Base-by-base conservation (phyloP, 30 jellyfish, hydroid and myxozoan species). In the Hydra vulgaris region DNA sequence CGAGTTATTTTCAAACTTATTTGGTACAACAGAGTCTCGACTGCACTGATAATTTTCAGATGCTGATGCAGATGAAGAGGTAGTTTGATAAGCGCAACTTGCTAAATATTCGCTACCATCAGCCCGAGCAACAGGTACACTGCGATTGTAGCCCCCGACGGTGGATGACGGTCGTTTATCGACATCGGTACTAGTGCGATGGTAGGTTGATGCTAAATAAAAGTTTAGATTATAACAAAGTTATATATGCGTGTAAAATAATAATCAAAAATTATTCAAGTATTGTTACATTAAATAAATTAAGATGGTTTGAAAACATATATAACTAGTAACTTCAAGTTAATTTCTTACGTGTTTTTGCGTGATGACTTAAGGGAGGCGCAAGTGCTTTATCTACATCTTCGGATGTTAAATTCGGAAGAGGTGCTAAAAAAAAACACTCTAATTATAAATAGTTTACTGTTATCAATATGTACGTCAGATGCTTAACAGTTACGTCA, bases 111-210 rank as follows among this genome's bases (percentile, higher is more conserved):
- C 99, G 72, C 96, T 87, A 27, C 99, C 99, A 77, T 94, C 99
- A 72, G 96, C 95, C 17, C 99, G 87, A 53, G 99, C 99, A 23
- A 94, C 99, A 26, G 99, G 99, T 76, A 94, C 96, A 72, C 92
- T 87, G 26, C 99, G 94, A n/a, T 96, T 86, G 66, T 78, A 67
- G 71, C 82, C 89, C 22, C 99, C 99, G 54, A 94, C 95, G n/a
- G 87, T 21, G 17, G 91, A 88, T 15, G 99, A 94, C 8, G 96
- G 99, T 21, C 99, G 90, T 66, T 94, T 94, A 17, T 94, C 99
- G 25, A 79, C 87, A 69, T 88, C 99, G 5, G 81, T 83, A 22
- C 67, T 73, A 8, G 84, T 76, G 68, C 87, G 87, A 21, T 88
- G 89, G 71, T 72, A 82, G 4, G 72, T 23, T 17, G 84, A 71